Evolutionary conservation across 2,888 invertebrate genomes (phyloP), one percentile per base, ranked within the genome.

Genomic region (Eudasyphora cyanicolor): DNA sequence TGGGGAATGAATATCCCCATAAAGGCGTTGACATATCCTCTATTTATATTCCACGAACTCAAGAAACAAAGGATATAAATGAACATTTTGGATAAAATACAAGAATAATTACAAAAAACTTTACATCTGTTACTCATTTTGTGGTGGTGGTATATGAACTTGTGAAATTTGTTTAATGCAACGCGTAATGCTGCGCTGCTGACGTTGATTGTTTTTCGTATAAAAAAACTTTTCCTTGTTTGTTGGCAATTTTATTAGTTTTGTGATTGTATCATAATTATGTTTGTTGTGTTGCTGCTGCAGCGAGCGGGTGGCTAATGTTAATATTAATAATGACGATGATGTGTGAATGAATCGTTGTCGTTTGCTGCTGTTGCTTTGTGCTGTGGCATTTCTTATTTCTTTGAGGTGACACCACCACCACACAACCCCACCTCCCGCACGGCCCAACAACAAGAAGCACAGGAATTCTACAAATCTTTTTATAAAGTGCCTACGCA

Each of bases 1-100:
- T n/a, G n/a, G n/a, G n/a, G n/a, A 86, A 82, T 86, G 82, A 88
- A 88, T 87, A 88, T 88, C 29, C 5, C 45, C 14, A 45, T n/a
- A 57, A 42, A 67, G 4, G 32, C 19, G 0, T 38, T 1, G 2
- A 64, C 17, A 35, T 19, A 38, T 2, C 38, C 19, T 64, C 49
- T 64, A 29, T 60, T 80, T 57, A 27, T 19, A 3, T 57, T 6
- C 5, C 1, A 67, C 19, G 35, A 67, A 67, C 24, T 67, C 21
- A 21, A n/a, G 19, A 24, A 67, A 27, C 62, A 45, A 71, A 64
- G n/a, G n/a, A 14, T 24, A 27, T 57, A n/a, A 19, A n/a, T 70
- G 49, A n/a, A n/a, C 32, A 67, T 51, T 57, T 27, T 7, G 51
- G 1, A 70, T 51, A 74, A 12, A 45, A n/a, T 57, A 45, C 2